Percentiles rank a stretch among this genome's conserved stretches.
Conservation (phyloP, 2,888 invertebrate genomes). For the Ptychoptera albimana region DNA sequence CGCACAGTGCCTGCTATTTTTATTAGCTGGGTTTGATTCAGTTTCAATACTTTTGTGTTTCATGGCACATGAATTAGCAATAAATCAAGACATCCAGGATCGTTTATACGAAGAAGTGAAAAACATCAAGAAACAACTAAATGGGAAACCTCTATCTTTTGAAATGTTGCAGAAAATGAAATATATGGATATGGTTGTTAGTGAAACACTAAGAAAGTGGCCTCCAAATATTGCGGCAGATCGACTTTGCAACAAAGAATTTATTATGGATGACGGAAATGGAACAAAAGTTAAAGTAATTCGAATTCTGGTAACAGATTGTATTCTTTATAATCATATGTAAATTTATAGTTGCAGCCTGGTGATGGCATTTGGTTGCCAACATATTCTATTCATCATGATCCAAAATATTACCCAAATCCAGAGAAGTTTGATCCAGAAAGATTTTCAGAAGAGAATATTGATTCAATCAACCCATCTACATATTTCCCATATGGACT, state of each 20-base stretch:
- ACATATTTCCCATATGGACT: constrained; percentile 32
- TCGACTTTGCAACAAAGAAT: constrained; percentile 36
- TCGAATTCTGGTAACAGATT: background rate
- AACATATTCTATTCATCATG: constrained; percentile 25
- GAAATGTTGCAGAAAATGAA: constrained; percentile 38
- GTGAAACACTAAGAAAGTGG: constrained; percentile 37
- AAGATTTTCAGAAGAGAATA: constrained; percentile 33
- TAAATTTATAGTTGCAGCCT: constrained; percentile 8
- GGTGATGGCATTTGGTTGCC: constrained; percentile 16
- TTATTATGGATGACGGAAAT: constrained; percentile 21
- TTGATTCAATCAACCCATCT: constrained; percentile 22
- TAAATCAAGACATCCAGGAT: constrained; percentile 40
- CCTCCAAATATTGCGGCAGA: constrained; percentile 32
- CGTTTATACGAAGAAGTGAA: constrained; percentile 37
- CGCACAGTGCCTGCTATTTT: constrained; percentile 39
- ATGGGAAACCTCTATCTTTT: constrained; percentile 35
- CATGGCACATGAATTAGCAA: constrained; percentile 37
- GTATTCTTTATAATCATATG: no score
- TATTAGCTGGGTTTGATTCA: constrained; percentile 40
- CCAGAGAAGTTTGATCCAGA: constrained; percentile 34
- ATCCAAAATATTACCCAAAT: constrained; percentile 29
- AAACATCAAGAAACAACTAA: constrained; percentile 27
- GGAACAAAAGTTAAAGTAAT: constrained; percentile 16
- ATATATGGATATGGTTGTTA: constrained; percentile 39
- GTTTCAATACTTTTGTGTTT: constrained; percentile 31